Conservation (phyloP, 2,797 vertebrate species). For the Oophaga sylvatica region DNA sequence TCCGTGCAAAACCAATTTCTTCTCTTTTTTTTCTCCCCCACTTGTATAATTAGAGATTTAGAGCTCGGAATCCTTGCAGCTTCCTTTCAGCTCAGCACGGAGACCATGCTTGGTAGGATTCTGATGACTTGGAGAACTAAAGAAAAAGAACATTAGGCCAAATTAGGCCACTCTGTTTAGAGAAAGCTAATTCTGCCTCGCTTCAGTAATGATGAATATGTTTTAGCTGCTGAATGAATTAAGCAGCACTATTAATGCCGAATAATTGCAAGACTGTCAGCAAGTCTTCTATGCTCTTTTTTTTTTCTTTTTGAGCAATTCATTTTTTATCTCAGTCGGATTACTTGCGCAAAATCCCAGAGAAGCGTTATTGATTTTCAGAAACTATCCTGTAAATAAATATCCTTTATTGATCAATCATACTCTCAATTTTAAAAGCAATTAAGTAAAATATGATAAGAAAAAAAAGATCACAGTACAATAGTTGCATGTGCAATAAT, state of each 20-base stretch:
- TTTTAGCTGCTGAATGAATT: constrained; percentile 67
- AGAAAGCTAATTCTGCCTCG: constrained; percentile 66
- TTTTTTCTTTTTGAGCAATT: background rate
- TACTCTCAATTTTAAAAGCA: background rate
- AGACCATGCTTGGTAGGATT: constrained; percentile 48
- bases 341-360: constrained; percentile 8
- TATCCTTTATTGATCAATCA: constrained; percentile 21
- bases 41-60: constrained; percentile 64
- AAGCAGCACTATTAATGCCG: constrained; percentile 65
- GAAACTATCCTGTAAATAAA: constrained; percentile 41
- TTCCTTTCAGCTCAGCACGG: constrained; percentile 67
- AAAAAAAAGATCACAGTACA: background rate
- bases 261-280: constrained; percentile 59
- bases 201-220: constrained; percentile 62
- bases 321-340: background rate
- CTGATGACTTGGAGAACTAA: constrained; percentile 61
- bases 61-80: constrained; percentile 65
- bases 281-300: constrained; percentile 38
- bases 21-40: constrained; percentile 12
- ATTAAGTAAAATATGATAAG: background rate
- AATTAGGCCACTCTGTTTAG: constrained; percentile 65
- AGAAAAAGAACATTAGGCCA: constrained; percentile 65
- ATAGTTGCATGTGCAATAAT: no score
- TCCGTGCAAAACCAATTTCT: constrained; percentile 59
- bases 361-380: constrained; percentile 24